Conservation (phyloP, 2,888 invertebrate genomes). For the Cheilosia vulpina region DNA sequence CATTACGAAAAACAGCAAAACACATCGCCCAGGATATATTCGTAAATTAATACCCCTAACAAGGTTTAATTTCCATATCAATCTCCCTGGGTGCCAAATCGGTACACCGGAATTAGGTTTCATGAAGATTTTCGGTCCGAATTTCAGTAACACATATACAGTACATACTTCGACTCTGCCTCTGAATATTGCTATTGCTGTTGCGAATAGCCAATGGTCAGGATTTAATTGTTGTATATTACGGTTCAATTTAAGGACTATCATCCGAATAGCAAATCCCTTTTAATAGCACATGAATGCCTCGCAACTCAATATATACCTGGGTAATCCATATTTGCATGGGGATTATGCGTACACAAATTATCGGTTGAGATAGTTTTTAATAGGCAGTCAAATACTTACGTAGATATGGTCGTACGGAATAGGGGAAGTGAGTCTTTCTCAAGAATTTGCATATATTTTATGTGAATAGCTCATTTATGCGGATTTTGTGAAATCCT, state of each 20-base stretch:
- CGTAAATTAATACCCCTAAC: constrained; percentile 28
- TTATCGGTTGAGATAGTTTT: constrained; percentile 24
- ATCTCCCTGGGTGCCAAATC: constrained; percentile 47
- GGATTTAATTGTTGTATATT: constrained; percentile 55
- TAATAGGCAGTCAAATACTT: not conserved
- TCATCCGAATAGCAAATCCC: constrained; percentile 39
- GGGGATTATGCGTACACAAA: constrained; percentile 27
- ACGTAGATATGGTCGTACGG: not conserved
- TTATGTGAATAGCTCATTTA: not conserved
- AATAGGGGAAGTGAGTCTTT: not conserved
- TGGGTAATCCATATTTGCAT: constrained; percentile 20
- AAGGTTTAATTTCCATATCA: constrained; percentile 53
- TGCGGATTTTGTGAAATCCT: not conserved
- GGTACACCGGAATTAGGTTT: constrained; percentile 33
- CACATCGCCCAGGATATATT: not conserved
- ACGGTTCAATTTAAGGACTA: constrained; percentile 52
- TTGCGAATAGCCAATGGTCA: constrained; percentile 10
- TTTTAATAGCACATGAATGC: constrained; percentile 22
- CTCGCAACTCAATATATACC: not conserved
- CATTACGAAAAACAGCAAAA: not conserved
- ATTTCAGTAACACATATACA: not conserved
- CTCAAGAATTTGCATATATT: constrained; percentile 46
- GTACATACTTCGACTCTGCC: not conserved
- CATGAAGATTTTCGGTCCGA: constrained; percentile 35
- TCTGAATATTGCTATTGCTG: not conserved